Evolutionary conservation across 2,797 vertebrate species (phyloP), one percentile per base, ranked within the genome.

Genomic region (Erethizon dorsatum): DNA sequence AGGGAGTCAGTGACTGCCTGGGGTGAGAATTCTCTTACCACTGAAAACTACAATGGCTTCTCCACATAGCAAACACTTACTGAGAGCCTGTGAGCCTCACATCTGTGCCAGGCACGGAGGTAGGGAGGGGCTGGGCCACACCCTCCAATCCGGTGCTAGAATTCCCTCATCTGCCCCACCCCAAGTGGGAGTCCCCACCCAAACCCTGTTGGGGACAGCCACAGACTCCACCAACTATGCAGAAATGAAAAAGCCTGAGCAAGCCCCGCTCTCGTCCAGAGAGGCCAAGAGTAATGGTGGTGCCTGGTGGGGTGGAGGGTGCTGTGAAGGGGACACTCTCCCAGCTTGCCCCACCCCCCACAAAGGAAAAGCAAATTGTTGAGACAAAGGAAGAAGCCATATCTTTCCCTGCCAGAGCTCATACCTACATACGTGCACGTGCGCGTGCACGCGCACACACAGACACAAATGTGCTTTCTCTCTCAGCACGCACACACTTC

Each of bases 271-370:
- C 6, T 75, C 82, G 20, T 69, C 59, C 69, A 67, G 67, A 92
- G 93, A 79, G 86, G 22, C 37, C 22, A 61, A 83, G 73, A 57
- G 28, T 47, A 18, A 83, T 37, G 14, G n/a, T 2, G 12, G 31
- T 3, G 15, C 3, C 37, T 2, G 2, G 24, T 1, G 4, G 12
- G 4, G 13, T 2, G 3, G 22, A 0, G 47, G 15, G 14, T 1
- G 20, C 73, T 28, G 93, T 90, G 37, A 28, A 4, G 13, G 31
- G 94, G 12, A 33, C 47, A n/a, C 15, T 17, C 1, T 77, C 11
- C 22, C n/a, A 78, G 20, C 28, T 47, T 69, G 24, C 28, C 71
- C 26, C 22, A 31, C 6, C 57, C 5, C 91, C 92, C 47, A 28
- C 12, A 50, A 77, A 37, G 61, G 20, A n/a, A 88, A 63, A n/a